Percentiles rank a stretch among this genome's conserved stretches.
These are phyloP conservation scores for Cirrhinus molitorella DNA, from an alignment of 2,797 vertebrate genomes.

Conservation along the genomic window DNA sequence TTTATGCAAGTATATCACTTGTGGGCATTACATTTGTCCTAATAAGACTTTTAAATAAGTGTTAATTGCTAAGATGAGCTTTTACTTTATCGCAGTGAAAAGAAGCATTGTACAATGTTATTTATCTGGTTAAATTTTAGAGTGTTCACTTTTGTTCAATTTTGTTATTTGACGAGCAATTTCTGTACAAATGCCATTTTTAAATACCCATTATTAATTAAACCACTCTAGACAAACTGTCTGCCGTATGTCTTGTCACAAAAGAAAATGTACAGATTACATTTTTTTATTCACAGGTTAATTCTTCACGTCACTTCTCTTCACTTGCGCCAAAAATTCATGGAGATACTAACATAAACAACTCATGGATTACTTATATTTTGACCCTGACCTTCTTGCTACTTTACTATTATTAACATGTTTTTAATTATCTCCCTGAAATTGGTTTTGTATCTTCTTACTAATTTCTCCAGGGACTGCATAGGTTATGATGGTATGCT, in stretches of 20 bases:
- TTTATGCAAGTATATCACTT: conserved; percentile 5
- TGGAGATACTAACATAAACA: not conserved
- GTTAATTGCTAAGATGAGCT: conserved; percentile 24
- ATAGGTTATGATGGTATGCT: not conserved
- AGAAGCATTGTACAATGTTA: conserved; percentile 30
- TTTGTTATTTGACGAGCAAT: not conserved
- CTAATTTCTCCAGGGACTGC: not conserved
- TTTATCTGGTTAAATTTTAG: conserved; percentile 34
- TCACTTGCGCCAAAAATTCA: too few relatives aligned
- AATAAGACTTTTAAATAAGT: not conserved
- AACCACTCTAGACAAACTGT: conserved; percentile 21
- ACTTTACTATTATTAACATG: not conserved
- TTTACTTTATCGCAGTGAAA: conserved; percentile 14
- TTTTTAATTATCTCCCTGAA: not conserved
- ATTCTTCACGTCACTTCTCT: too few relatives aligned
- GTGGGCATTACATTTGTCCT: not conserved
- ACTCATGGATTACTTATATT: not conserved
- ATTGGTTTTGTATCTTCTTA: not conserved
- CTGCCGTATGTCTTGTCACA: not conserved
- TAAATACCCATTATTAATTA: conserved; percentile 26
- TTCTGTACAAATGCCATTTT: conserved; percentile 35
- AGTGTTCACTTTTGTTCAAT: conserved; percentile 3
- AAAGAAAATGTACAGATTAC: not conserved
- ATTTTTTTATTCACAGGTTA: too few relatives aligned
- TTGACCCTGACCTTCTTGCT: not conserved